Conservation (phyloP, 2,888 invertebrate genomes). For the Nephrotoma flavescens region DNA sequence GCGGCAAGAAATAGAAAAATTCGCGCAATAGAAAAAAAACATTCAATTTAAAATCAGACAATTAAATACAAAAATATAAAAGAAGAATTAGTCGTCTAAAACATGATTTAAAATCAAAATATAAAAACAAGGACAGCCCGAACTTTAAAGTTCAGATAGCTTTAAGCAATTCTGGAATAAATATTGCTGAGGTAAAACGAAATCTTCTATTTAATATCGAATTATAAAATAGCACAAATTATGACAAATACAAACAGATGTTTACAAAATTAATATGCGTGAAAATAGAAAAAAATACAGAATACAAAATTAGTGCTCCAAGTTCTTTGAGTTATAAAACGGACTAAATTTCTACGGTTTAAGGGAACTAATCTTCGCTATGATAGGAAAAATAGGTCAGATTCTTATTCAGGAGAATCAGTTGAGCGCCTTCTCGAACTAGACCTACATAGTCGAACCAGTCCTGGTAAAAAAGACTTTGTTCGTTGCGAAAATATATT, state of each 20-base stretch:
- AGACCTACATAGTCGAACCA: background rate
- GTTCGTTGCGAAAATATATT: too few relatives aligned
- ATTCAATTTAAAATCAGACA: background rate
- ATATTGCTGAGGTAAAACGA: background rate
- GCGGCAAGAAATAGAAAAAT: too few relatives aligned
- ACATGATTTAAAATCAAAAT: background rate
- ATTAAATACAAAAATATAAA: background rate
- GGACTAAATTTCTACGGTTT: background rate
- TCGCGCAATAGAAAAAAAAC: background rate
- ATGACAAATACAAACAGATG: background rate
- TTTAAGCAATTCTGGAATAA: background rate
- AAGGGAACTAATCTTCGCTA: background rate
- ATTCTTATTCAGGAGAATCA: too few relatives aligned
- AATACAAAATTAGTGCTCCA: background rate
- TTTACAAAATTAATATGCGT: background rate
- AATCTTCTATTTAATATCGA: background rate
- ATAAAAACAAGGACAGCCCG: background rate
- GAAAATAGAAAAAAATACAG: background rate
- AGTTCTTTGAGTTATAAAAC: background rate
- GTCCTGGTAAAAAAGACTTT: too few relatives aligned
- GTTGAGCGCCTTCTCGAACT: too few relatives aligned
- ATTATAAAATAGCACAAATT: background rate
- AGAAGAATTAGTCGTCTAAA: background rate
- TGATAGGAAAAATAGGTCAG: background rate
- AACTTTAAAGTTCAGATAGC: background rate